Evolutionary conservation across 2,888 invertebrate genomes (phyloP).

Genomic region (Heliconius erato): DNA sequence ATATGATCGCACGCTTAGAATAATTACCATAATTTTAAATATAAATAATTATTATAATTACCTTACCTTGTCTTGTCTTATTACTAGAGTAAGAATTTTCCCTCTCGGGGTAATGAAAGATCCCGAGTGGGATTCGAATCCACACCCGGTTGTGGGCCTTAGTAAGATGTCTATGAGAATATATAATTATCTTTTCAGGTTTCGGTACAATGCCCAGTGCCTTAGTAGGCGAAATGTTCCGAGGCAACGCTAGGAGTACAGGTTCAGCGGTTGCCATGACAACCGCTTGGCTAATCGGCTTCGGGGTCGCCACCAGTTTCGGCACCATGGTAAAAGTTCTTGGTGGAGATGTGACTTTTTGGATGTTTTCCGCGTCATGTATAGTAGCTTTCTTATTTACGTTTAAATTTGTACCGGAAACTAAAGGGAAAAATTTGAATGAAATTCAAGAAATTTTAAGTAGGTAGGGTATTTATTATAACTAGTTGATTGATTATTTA

Average conservation of each 20-base stretch:
- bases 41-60: too few species aligned
- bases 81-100: too few species aligned
- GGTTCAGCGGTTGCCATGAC: slow-evolving; percentile 64
- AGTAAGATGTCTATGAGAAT: not conserved
- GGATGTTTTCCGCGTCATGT: slow-evolving; percentile 60
- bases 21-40: too few species aligned
- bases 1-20: too few species aligned
- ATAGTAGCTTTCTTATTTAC: slow-evolving; percentile 60
- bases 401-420: slow-evolving; percentile 62
- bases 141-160: not conserved
- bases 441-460: slow-evolving; percentile 63
- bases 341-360: slow-evolving; percentile 63
- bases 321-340: slow-evolving; percentile 57
- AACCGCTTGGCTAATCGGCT: slow-evolving; percentile 64
- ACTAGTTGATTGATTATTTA: not conserved
- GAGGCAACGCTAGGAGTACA: slow-evolving; percentile 60
- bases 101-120: too few species aligned
- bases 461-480: slow-evolving; percentile 29
- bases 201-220: slow-evolving; percentile 64
- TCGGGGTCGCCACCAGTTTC: slow-evolving; percentile 61
- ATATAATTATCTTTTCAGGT: slow-evolving; percentile 52
- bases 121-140: not conserved
- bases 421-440: slow-evolving; percentile 61
- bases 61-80: too few species aligned
- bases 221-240: slow-evolving; percentile 64